A percentile compares a stretch with the other conserved stretches of the same genome.
Conservation (phyloP, 2,888 invertebrate species). For the Ectobius pallidus region DNA sequence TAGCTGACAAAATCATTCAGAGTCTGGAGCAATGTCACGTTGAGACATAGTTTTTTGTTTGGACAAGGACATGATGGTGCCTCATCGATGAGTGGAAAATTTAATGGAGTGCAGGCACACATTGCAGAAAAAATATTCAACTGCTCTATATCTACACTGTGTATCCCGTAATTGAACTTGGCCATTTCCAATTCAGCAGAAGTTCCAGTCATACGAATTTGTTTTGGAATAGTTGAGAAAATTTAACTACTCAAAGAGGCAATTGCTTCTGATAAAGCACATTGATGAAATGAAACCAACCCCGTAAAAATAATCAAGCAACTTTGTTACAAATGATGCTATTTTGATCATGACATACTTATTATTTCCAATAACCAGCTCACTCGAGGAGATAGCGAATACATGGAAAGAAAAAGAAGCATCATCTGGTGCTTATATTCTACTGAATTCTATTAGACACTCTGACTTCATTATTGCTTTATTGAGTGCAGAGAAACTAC, state of each 20-base stretch:
- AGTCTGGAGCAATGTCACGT: background rate
- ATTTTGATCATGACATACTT: too few species aligned
- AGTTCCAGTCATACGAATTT: background rate
- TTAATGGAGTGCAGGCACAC: background rate
- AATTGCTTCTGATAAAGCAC: background rate
- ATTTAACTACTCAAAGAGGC: background rate
- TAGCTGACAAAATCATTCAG: background rate
- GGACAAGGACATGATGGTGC: background rate
- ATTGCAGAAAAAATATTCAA: background rate
- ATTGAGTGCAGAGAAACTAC: background rate
- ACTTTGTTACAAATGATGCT: too few species aligned
- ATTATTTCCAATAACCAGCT: too few species aligned
- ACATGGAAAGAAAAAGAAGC: background rate
- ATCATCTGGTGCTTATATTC: background rate
- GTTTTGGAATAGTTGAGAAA: background rate
- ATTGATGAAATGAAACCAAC: background rate
- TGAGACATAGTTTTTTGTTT: background rate
- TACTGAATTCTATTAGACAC: background rate
- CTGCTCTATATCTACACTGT: background rate
- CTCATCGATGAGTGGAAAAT: background rate
- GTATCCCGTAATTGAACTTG: background rate
- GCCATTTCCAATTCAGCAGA: background rate
- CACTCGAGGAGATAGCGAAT: too few species aligned
- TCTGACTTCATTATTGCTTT: background rate
- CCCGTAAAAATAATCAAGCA: too few species aligned